Base-by-base conservation (phyloP, 2,797 vertebrate genomes). In the Notoglanidium macrostoma region DNA sequence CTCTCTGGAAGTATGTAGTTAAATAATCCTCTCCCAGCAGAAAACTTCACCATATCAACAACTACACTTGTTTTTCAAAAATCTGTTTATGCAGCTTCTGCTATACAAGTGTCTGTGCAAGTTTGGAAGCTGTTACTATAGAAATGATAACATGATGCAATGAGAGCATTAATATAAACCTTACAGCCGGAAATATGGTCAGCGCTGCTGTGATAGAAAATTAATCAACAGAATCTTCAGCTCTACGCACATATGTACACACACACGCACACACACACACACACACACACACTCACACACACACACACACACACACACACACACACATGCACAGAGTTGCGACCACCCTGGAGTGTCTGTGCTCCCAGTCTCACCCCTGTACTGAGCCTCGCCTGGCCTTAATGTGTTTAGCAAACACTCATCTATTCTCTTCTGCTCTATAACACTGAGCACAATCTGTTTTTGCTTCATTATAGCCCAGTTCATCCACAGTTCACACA, bases 361-460 rank as follows among this genome's bases (percentile, higher is more conserved):
- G 91, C 89, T 88, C 91, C 85, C 90, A 92, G 94, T 92, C 92
- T 94, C 93, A 92, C 86, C 91, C 85, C 90, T 92, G 84, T 90
- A 91, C 88, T 90, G 85, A 86, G 90, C 93, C 92, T 90, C 85
- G 89, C 90, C 90, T 93, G 91, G 92, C 92, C 93, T 67, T 93
- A 95, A 95, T 95, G 94, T 94, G 93, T 95, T 95, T 94, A 95
- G 92, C 93, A 94, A 95, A 96, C 93, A 94, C 85, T 94, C 92
- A 92, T 94, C 94, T 94, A 92, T 94, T 94, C 93, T 92, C 86
- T 88, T 90, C 88, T 86, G 90, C 93, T 94, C 93, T 93, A 93
- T 93, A 95, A 94, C 94, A 93, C 90, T 88, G 91, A 93, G 90
- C 87, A 90, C 91, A 92, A 89, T 95, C 93, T 95, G 95, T 95